Evolutionary conservation across 2,888 invertebrate species (phyloP).

Genomic region (Dicyrtomina minuta): DNA sequence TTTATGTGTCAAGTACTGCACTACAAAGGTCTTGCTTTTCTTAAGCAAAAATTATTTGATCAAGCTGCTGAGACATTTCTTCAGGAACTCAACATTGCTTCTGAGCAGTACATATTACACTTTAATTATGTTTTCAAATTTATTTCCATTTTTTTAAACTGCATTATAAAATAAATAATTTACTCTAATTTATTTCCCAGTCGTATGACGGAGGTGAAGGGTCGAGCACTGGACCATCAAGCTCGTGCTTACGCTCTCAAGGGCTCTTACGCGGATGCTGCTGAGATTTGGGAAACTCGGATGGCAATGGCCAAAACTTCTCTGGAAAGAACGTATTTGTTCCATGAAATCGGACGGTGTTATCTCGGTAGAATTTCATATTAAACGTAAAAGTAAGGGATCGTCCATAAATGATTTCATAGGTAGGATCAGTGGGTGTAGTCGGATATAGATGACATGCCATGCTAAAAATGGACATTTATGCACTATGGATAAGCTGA

Average conservation of each 20-base stretch:
- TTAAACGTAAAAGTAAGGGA: no score
- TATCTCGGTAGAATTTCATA: conserved; percentile 56
- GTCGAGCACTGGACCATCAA: conserved; percentile 57
- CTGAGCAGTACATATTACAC: conserved; percentile 35
- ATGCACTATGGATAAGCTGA: no score
- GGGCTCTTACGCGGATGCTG: conserved; percentile 56
- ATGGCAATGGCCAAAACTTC: conserved; percentile 56
- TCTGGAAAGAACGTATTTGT: conserved; percentile 58
- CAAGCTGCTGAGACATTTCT: conserved; percentile 47
- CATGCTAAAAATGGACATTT: no score
- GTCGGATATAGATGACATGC: no score
- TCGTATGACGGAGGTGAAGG: conserved; percentile 55
- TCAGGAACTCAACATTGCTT: conserved; percentile 45
- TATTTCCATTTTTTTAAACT: neutral
- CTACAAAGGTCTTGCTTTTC: conserved; percentile 49
- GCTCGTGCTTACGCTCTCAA: conserved; percentile 57
- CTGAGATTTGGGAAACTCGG: conserved; percentile 57
- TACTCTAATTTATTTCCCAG: conserved; percentile 21
- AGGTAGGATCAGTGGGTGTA: no score
- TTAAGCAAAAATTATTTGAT: conserved; percentile 49
- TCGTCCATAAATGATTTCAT: no score
- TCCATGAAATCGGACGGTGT: conserved; percentile 59
- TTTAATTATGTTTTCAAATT: neutral
- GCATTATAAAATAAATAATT: neutral
- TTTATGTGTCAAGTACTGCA: conserved; percentile 47